A percentile compares a stretch with the other conserved stretches of the same genome.
These are phyloP conservation scores for Chamaetylas fuelleborni DNA, from an alignment of 2,113 vertebrate genomes.

Conservation along the genomic window DNA sequence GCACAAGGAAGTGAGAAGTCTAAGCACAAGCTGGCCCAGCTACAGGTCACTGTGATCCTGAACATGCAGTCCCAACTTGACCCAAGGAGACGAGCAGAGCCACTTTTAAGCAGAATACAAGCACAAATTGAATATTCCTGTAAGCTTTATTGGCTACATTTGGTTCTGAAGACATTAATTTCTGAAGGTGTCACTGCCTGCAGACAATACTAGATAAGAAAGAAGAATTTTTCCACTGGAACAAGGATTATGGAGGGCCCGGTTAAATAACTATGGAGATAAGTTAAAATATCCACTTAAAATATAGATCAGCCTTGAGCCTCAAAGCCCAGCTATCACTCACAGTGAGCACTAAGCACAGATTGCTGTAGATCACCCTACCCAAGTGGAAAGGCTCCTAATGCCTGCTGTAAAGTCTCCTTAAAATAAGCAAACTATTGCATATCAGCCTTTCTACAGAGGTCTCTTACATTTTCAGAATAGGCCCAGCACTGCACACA, in stretches of 20 bases:
- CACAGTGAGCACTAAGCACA: constrained; percentile 1
- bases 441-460: background rate
- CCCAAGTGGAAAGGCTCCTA: background rate
- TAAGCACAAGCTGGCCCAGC: background rate
- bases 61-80: background rate
- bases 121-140: background rate
- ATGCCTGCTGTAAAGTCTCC: background rate
- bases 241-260: constrained; percentile 22
- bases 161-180: constrained; percentile 14
- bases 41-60: background rate
- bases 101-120: background rate
- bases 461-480: background rate
- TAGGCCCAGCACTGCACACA: background rate
- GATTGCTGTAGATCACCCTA: background rate
- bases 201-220: constrained; percentile 36
- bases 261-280: constrained; percentile 23
- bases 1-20: background rate
- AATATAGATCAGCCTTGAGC: constrained; percentile 49
- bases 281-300: constrained; percentile 52
- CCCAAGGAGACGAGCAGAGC: background rate
- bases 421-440: background rate
- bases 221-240: constrained; percentile 3
- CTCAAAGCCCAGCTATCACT: constrained; percentile 3
- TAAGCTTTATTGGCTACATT: background rate
- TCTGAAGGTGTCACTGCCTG: constrained; percentile 16